Conservation (phyloP, 1,140 invertebrate genomes). For the Anastrepha ludens region DNA sequence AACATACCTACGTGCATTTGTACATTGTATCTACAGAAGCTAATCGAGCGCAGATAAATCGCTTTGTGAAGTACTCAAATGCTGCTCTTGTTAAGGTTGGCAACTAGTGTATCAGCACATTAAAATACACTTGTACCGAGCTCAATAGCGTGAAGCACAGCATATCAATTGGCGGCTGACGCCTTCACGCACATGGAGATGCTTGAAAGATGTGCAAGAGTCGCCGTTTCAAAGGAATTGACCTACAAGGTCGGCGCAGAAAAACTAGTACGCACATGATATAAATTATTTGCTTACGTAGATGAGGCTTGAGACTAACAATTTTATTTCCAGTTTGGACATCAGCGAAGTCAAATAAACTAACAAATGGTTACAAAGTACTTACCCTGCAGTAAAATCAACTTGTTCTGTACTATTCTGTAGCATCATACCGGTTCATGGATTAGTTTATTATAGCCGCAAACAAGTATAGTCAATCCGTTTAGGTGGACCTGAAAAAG, state of each 20-base stretch:
- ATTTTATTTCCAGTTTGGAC: conserved; percentile 28
- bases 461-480: no score
- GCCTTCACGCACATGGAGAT: neutral
- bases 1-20: no score
- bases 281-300: neutral
- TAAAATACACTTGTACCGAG: neutral
- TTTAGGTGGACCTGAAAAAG: no score
- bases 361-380: neutral
- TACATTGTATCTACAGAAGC: no score
- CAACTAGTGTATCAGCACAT: neutral
- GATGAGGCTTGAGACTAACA: neutral
- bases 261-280: neutral
- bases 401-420: no score
- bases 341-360: neutral
- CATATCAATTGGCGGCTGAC: neutral
- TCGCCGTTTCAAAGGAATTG: neutral
- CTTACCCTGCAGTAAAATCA: no score
- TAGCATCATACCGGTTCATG: no score
- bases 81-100: neutral
- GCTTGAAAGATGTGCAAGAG: neutral
- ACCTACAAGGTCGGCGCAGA: neutral
- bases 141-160: no score
- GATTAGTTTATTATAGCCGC: no score
- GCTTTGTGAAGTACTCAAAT: neutral
- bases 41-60: neutral